A percentile compares a stretch with the other conserved stretches of the same genome.
phyloP scores from a whole-genome alignment of 2,113 vertebrate species.

The Apaloderma vittatum region DNA sequence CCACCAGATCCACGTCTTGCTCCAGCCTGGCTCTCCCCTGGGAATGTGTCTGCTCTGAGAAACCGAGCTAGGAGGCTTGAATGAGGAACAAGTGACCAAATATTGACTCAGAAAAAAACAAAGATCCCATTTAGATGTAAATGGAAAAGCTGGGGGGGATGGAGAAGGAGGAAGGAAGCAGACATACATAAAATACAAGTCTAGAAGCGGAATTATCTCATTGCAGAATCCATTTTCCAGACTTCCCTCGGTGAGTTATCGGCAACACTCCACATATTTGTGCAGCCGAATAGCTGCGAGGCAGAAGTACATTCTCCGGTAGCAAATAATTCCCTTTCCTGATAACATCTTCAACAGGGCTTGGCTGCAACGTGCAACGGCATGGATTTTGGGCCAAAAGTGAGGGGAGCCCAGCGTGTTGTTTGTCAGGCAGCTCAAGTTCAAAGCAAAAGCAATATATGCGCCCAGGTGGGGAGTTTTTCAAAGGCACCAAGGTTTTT shows the following conservation, averaged over 20 bases:
- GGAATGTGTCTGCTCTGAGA: background rate
- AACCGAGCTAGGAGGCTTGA: background rate
- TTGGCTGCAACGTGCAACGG: background rate
- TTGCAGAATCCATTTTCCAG: slow-evolving; percentile 14
- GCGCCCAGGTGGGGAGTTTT: background rate
- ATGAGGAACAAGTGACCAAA: slow-evolving; percentile 1
- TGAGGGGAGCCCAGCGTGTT: background rate
- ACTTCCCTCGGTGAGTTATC: background rate
- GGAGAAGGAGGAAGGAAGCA: slow-evolving; percentile 27
- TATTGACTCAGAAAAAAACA: slow-evolving; percentile 37
- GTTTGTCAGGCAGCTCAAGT: background rate
- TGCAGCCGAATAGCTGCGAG: background rate
- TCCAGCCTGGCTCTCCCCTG: background rate
- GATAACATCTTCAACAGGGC: slow-evolving; percentile 29
- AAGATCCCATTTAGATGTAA: slow-evolving; percentile 46
- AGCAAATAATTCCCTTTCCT: slow-evolving; percentile 45
- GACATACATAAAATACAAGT: slow-evolving; percentile 20
- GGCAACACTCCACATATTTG: background rate
- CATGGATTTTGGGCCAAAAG: background rate
- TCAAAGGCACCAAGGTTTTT: background rate
- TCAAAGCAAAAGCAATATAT: background rate
- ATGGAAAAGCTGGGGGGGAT: background rate
- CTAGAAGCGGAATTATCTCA: background rate
- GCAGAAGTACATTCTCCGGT: slow-evolving; percentile 36
- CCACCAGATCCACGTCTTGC: background rate